These are phyloP conservation scores for Psophia crepitans DNA, from an alignment of 2,113 vertebrate species.

Conservation along the genomic window DNA sequence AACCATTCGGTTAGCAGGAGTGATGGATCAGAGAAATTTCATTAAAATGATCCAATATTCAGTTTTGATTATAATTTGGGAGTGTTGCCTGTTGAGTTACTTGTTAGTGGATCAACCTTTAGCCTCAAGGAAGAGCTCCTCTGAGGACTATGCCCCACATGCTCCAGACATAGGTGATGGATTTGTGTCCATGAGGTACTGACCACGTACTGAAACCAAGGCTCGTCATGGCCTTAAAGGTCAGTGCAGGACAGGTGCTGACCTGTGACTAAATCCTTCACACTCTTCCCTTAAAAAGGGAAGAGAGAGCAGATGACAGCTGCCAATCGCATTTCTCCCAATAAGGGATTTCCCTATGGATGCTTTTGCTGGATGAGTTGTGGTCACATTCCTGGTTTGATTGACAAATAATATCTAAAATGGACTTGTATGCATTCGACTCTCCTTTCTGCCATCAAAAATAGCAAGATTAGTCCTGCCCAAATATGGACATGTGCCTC, in stretches of 20 bases:
- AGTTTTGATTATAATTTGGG: neutral
- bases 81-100: neutral
- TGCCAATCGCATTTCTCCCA: neutral
- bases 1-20: neutral
- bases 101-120: neutral
- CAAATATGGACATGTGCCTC: accelerated
- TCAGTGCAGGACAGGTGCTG: neutral
- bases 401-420: neutral
- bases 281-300: neutral
- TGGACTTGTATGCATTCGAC: accelerated
- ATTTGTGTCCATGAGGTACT: neutral
- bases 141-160: accelerated
- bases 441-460: neutral
- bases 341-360: neutral
- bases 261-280: neutral
- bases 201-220: neutral
- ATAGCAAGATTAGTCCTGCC: neutral
- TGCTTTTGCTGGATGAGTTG: neutral
- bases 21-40: neutral
- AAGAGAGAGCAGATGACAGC: neutral
- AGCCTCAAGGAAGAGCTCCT: neutral
- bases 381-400: neutral
- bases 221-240: neutral
- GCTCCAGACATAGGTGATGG: neutral
- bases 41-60: neutral